These are phyloP conservation scores for Trematomus loennbergii DNA, from an alignment of 2,113 vertebrate species.

Conservation along the genomic window DNA sequence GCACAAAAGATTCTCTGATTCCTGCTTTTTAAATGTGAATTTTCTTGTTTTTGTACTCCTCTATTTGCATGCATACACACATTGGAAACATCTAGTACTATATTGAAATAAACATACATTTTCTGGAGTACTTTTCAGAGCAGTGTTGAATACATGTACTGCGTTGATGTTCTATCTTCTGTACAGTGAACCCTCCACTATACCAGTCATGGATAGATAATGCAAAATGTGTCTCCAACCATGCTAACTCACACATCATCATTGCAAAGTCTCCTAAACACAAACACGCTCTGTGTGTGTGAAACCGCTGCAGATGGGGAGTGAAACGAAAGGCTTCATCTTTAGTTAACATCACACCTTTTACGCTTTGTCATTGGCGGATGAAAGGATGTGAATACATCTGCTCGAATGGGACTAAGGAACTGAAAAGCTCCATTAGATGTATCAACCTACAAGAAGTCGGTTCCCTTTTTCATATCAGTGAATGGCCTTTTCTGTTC, in stretches of 20 bases:
- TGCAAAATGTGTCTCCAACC: background rate
- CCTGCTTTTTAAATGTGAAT: too few species aligned
- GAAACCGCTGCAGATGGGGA: conserved; percentile 5
- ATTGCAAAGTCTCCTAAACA: background rate
- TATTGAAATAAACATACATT: too few species aligned
- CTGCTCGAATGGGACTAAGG: conserved; percentile 50
- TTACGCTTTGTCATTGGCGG: conserved; percentile 55
- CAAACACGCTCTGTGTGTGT: background rate
- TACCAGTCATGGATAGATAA: too few species aligned
- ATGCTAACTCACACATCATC: background rate
- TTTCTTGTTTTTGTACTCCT: too few species aligned
- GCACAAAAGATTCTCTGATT: too few species aligned
- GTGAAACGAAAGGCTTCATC: conserved; percentile 36
- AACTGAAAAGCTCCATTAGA: conserved; percentile 82
- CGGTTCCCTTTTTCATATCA: conserved; percentile 61
- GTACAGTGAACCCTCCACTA: background rate
- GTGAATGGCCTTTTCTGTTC: conserved; percentile 74
- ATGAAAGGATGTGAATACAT: conserved; percentile 76
- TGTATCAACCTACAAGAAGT: conserved; percentile 70
- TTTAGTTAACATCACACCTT: conserved; percentile 63
- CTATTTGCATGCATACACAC: too few species aligned
- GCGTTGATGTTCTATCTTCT: background rate
- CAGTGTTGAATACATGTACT: too few species aligned
- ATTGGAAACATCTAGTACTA: too few species aligned
- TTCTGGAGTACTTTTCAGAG: too few species aligned